These are phyloP conservation scores for Hydractinia symbiolongicarpus DNA, from an alignment of 30 jellyfish, hydroid and myxozoan species.

Conservation along the genomic window DNA sequence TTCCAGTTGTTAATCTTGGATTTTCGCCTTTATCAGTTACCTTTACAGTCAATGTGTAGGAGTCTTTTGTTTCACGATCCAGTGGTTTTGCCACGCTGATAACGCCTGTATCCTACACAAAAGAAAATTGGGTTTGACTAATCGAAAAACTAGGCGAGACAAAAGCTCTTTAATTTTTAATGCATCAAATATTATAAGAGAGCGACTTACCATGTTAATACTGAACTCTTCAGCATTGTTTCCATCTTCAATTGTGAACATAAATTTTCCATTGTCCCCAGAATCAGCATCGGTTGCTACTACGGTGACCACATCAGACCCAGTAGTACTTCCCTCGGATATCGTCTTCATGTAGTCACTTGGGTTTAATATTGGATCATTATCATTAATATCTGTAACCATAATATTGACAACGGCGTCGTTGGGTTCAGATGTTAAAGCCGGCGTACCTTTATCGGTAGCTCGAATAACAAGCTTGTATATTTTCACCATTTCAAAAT, in stretches of 20 bases:
- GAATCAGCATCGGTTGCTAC: conserved; percentile 17
- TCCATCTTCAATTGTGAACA: not conserved
- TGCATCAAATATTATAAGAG: not conserved
- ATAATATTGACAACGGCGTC: not conserved
- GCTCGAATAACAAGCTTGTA: conserved; percentile 27
- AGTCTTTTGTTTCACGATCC: conserved; percentile 1
- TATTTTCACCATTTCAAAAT: not conserved
- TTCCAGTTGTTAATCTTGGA: conserved; percentile 5
- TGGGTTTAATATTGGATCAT: conserved; percentile 5
- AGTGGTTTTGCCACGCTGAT: not conserved
- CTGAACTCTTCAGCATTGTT: not conserved
- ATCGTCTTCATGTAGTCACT: not conserved
- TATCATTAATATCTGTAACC: conserved; percentile 11
- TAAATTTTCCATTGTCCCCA: conserved; percentile 1
- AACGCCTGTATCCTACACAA: not conserved
- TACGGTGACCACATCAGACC: not conserved
- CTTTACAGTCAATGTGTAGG: not conserved
- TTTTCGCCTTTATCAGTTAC: not conserved
- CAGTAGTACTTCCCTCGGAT: not conserved
- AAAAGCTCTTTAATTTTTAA: not conserved
- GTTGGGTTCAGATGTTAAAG: not conserved
- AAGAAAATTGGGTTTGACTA: not conserved
- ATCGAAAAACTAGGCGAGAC: not conserved
- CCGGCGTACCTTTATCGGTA: conserved; percentile 2
- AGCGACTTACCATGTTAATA: not conserved